These are phyloP conservation scores for Colletes collaris DNA, from an alignment of 2,888 invertebrate species.

Conservation along the genomic window DNA sequence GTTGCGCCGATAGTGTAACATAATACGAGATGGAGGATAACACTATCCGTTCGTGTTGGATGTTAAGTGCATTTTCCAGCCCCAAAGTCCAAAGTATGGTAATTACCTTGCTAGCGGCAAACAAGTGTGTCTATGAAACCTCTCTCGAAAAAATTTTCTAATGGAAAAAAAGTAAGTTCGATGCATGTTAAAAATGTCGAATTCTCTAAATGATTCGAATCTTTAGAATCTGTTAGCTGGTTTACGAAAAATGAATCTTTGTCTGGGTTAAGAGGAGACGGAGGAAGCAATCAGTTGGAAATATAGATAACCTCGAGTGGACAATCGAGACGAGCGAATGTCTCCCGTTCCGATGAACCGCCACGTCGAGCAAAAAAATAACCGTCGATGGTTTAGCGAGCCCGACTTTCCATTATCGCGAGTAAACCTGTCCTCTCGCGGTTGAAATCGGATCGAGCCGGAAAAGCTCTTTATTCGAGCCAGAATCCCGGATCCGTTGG, in stretches of 20 bases:
- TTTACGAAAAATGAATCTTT: not conserved
- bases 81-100: no score
- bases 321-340: slow-evolving; percentile 11
- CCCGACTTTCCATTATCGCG: slow-evolving; percentile 24
- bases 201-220: no score
- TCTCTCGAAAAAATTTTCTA: no score
- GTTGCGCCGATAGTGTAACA: not conserved
- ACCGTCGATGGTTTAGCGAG: slow-evolving; percentile 9
- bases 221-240: no score
- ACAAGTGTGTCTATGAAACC: no score
- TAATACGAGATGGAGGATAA: not conserved
- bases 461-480: slow-evolving; percentile 17
- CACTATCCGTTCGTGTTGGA: not conserved
- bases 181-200: no score
- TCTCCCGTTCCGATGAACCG: slow-evolving; percentile 10
- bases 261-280: slow-evolving; percentile 23
- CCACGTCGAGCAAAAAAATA: slow-evolving; percentile 18
- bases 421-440: slow-evolving; percentile 18
- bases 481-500: not conserved
- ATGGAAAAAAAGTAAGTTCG: no score
- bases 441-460: slow-evolving; percentile 29
- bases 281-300: slow-evolving; percentile 30
- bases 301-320: slow-evolving; percentile 37
- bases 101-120: no score
- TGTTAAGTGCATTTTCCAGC: no score